Base-by-base conservation (phyloP, 2,888 invertebrate species). In the Harpagoxenus sublaevis region DNA sequence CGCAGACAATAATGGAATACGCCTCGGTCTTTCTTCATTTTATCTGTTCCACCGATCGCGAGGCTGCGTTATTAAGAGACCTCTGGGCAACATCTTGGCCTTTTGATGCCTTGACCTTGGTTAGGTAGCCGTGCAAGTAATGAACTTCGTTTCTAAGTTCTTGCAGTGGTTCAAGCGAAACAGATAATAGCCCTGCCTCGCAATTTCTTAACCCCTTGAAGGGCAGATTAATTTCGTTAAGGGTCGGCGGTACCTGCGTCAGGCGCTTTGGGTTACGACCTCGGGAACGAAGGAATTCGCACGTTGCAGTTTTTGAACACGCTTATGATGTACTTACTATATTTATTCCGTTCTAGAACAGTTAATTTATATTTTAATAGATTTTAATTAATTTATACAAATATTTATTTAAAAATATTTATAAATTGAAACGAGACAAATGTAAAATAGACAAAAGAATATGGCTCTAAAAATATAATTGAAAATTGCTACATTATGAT, bases 191-290 rank as follows among this genome's bases (percentile, higher is more conserved):
- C 28, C 55, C 18, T 31, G 70, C 70, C 68, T 57, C 57, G 70
- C 57, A 55, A 70, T 78, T 68, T 70, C 70, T 78, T 57, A 70
- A 45, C 68, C 45, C 57, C n/a, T 78, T 57, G 57, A 78, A 57
- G 78, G 55, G 68, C 68, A 77, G 77, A 78, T 78, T 66, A 55
- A 78, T 78, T 78, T 78, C 77, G 55, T 55, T 77, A 78, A 78
- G 68, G 77, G 28, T 78, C 66, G 42, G n/a, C 42, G 28, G 66
- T 78, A 68, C 77, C 42, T 68, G 55, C 12, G 39, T n/a, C 23
- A 48, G 75, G 42, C 68, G 45, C n/a, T 15, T 77, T 23, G 48
- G 6, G 51, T 75, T 35, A 63, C 42, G 23, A 8, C 15, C 15
- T 39, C 45, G 31, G 12, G 23, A 31, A 48, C 48, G 62, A 68